Conservation (phyloP, 2,113 vertebrate genomes). For the Corythoichthys intestinalis region DNA sequence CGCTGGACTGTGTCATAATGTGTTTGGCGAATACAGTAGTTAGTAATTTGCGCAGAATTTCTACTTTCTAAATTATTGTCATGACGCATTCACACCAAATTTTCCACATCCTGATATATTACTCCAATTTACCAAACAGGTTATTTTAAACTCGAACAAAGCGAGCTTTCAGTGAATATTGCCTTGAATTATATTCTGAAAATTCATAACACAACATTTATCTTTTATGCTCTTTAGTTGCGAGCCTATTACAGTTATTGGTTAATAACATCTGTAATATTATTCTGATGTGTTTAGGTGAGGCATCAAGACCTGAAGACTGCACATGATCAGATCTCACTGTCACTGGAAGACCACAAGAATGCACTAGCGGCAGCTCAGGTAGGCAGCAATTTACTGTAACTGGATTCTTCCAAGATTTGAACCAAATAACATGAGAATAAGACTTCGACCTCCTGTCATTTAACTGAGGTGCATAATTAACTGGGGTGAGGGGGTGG, state of each 20-base stretch:
- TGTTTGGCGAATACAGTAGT: no score
- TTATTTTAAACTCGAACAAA: no score
- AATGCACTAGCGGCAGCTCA: conserved; percentile 92
- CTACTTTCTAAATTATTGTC: no score
- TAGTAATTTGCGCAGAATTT: no score
- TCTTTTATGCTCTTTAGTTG: neutral
- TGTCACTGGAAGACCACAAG: conserved; percentile 98
- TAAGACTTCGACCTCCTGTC: neutral
- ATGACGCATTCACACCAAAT: no score
- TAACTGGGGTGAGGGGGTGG: neutral
- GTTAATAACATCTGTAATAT: neutral
- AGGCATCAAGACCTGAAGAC: conserved; percentile 89
- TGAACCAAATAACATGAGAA: neutral
- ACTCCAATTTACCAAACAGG: no score
- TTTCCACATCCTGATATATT: no score
- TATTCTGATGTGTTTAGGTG: conserved; percentile 32
- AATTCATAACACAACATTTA: neutral
- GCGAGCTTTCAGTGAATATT: neutral
- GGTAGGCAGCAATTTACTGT: conserved; percentile 71
- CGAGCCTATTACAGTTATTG: neutral
- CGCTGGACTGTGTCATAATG: no score
- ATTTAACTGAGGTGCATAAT: neutral
- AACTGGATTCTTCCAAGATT: neutral
- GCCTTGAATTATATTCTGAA: neutral
- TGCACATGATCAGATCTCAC: conserved; percentile 84